Evolutionary conservation across 53 echinoderm and acorn worm species (phyloP).

Genomic region (Luidia sarsii): DNA sequence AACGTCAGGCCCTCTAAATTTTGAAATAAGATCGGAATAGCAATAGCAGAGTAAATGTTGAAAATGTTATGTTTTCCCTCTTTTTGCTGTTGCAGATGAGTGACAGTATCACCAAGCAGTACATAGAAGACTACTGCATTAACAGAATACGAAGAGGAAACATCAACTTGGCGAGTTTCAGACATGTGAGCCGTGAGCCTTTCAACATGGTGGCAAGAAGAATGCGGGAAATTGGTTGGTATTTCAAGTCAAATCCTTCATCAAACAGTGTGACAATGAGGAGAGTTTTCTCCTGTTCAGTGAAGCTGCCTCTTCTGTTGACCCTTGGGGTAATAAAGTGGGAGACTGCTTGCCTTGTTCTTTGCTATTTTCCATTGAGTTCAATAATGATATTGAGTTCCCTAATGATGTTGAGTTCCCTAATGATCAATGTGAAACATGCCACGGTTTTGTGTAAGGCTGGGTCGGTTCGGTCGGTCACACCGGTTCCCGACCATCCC

Average conservation of each 20-base stretch:
- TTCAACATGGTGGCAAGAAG: slow-evolving; percentile 84
- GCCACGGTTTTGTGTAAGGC: too few species aligned
- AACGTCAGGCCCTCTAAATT: not conserved
- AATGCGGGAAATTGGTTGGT: slow-evolving; percentile 95
- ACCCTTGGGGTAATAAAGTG: too few species aligned
- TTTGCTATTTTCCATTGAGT: too few species aligned
- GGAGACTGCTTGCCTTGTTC: too few species aligned
- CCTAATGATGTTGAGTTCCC: too few species aligned
- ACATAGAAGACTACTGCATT: slow-evolving; percentile 95
- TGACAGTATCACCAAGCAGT: slow-evolving; percentile 80
- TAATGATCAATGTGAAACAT: too few species aligned
- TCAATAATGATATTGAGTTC: too few species aligned
- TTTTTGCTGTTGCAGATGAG: slow-evolving; percentile 83
- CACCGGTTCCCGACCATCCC: too few species aligned
- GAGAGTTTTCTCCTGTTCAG: not conserved
- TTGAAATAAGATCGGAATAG: not conserved
- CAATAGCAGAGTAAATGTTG: not conserved
- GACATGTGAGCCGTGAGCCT: slow-evolving; percentile 88
- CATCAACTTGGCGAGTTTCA: slow-evolving; percentile 63
- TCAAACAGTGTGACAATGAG: not conserved
- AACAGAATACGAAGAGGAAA: slow-evolving; percentile 82
- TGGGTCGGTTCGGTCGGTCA: too few species aligned
- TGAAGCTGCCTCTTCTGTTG: too few species aligned
- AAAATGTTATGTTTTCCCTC: not conserved
- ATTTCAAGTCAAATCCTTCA: not conserved